Evolutionary conservation across 1,140 invertebrate species (phyloP), one percentile per base, ranked within the genome.

Genomic region (Aradophagus sp.): DNA sequence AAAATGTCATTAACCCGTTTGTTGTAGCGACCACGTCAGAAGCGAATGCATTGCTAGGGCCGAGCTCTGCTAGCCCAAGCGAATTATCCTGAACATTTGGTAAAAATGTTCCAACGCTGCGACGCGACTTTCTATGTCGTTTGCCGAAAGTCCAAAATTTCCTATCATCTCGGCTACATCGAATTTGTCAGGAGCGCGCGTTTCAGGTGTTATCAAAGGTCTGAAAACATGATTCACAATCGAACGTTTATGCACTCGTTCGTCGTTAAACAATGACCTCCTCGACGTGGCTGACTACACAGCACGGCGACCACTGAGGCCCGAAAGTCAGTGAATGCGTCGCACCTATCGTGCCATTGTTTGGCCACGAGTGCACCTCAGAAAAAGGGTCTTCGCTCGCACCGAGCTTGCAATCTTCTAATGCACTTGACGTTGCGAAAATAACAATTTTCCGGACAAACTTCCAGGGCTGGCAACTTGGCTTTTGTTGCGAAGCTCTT

Each of bases 371-470:
- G 13, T 11, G 14, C 27, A n/a, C 5, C 20, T 8, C 15, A 5
- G 34, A 35, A 61, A 65, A 65, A 61, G 11, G 34, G 31, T 52
- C 31, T 17, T 48, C 14, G 17, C 16, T 59, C 8, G 41, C 14
- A 23, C 5, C 34, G 4, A 11, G 17, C 16, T 59, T 5, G 41
- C 14, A 23, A 10, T 29, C 5, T 3, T 45, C 42, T 41, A 56
- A 62, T 48, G 58, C 59, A 65, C 45, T 48, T 61, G 53, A 68
- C 59, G 52, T 61, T 55, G 34, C 35, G 61, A 61, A 72, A 72
- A 66, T 62, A 66, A 55, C 68, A 61, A 73, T 65, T 68, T 68
- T 47, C 36, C 70, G 39, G 58, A 42, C 44, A 69, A 71, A 73
- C 58, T 73, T 73, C 55, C 12, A 16, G 27, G 16, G 23, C 27